Percentiles rank a stretch among this genome's conserved stretches.
phyloP scores from a whole-genome alignment of 2,113 vertebrate species.

The Choloepus hoffmanni region DNA sequence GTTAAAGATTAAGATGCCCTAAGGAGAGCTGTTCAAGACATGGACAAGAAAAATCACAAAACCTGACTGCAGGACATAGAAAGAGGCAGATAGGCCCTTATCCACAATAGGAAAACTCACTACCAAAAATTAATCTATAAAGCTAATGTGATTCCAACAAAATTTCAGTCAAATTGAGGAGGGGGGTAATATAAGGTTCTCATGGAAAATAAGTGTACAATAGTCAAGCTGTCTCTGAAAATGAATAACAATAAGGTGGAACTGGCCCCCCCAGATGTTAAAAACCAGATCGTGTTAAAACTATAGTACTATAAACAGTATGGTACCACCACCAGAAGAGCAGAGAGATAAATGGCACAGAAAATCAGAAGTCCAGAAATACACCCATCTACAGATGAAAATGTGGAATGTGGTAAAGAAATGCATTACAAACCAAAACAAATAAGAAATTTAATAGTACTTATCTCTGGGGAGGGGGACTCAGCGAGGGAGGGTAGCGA shows the following conservation, averaged over 20 bases:
- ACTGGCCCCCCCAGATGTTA: not conserved
- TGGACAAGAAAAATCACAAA: not conserved
- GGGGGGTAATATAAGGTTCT: not conserved
- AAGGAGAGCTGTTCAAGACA: not conserved
- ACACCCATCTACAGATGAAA: not conserved
- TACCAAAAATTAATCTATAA: not conserved
- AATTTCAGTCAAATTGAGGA: not conserved
- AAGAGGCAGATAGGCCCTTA: not conserved
- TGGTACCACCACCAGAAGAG: not conserved
- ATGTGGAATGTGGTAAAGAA: not conserved
- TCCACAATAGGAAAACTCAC: not conserved
- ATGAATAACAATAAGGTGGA: not conserved
- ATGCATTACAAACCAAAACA: not conserved
- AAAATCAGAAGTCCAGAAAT: not conserved
- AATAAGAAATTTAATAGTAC: not conserved
- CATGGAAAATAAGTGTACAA: not conserved
- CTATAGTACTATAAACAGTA: not conserved
- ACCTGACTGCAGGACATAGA: not conserved
- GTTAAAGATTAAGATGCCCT: not conserved
- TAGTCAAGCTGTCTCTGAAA: not conserved
- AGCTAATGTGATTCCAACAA: not conserved
- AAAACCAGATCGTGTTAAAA: not conserved
- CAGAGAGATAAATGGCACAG: not conserved
- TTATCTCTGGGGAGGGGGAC: not conserved
- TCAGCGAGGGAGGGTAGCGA: not conserved